Base-by-base conservation (phyloP, 2,888 invertebrate species). In the Trissolcus brochymenae region DNA sequence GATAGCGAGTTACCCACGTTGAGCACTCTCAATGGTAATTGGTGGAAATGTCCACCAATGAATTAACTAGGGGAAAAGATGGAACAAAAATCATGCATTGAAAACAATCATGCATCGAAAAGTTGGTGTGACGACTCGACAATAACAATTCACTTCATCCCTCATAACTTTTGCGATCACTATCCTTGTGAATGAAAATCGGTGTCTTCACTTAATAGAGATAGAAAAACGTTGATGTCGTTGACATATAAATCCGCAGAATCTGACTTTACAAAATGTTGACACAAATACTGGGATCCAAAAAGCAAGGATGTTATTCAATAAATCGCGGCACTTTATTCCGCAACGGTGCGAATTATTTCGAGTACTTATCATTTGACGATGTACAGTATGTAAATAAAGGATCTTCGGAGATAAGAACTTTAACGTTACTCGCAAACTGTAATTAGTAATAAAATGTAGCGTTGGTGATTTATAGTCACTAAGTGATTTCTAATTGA, bases 1-100 rank as follows among this genome's bases (percentile, higher is more conserved):
- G 82, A 87, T 14, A 86, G 86, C 84, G 86, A 86, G 85, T 87
- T 88, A 87, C 88, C 87, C 81, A 87, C 85, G 87, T 87, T 88
- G 78, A 87, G 88, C 75, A 88, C 88, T 82, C 84, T 87, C 74
- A 88, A 88, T 75, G 88, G 88, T 65, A 88, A 88, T 81, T 88
- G 88, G 88, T 87, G 87, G 87, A 84, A 81, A 70, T 84, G 81
- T 76, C 82, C 84, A 55, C 82, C 85, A 79, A 85, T 82, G 82
- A 83, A 83, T 61, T 80, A 84, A 65, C 73, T 77, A 79, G 76
- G 72, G 66, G 59, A 70, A 65, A 70, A 49, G 66, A 68, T 64
- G 51, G 60, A 51, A 61, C 43, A 43, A 61, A 78, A 77, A 77
- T 70, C 74, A 67, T 66, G 54, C 77, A 77, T 74, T 74, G 67